A percentile compares a stretch with the other conserved stretches of the same genome.
Evolutionary conservation across 2,797 vertebrate species (phyloP).

Genomic region (Gallinago stenura): DNA sequence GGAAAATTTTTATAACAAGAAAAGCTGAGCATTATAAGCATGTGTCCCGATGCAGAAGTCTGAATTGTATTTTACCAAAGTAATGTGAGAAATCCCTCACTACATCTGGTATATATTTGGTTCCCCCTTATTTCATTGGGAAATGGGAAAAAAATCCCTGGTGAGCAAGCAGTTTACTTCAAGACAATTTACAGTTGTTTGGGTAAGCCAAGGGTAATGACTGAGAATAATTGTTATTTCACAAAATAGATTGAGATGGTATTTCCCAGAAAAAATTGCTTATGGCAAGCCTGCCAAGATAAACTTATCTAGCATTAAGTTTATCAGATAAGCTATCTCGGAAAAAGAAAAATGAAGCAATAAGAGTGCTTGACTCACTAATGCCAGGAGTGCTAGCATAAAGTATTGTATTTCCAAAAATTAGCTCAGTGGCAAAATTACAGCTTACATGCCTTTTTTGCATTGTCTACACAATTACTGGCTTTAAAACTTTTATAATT

Average conservation of each 20-base stretch:
- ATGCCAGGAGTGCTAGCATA: not conserved
- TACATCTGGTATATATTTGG: not conserved
- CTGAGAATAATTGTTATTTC: not conserved
- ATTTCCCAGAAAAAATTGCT: not conserved
- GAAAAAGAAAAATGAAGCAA: not conserved
- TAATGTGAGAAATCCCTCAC: not conserved
- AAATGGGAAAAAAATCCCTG: not conserved
- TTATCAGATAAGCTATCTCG: not conserved
- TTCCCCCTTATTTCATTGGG: not conserved
- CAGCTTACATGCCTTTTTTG: not conserved
- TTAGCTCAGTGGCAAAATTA: not conserved
- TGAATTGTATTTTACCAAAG: not conserved
- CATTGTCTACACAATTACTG: not conserved
- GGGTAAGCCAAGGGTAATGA: not conserved
- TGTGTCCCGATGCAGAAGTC: not conserved
- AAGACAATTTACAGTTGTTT: not conserved
- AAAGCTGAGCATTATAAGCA: not conserved
- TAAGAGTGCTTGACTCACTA: not conserved
- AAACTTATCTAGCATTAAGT: not conserved
- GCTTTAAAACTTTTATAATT: not conserved
- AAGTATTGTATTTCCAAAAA: not conserved
- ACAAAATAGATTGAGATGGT: not conserved
- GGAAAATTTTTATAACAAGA: not conserved
- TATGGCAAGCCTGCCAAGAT: not conserved
- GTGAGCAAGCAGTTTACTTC: not conserved